Evolutionary conservation across 53 echinoderm and acorn worm genomes (phyloP).

Genomic region (Holothuria leucospilota): DNA sequence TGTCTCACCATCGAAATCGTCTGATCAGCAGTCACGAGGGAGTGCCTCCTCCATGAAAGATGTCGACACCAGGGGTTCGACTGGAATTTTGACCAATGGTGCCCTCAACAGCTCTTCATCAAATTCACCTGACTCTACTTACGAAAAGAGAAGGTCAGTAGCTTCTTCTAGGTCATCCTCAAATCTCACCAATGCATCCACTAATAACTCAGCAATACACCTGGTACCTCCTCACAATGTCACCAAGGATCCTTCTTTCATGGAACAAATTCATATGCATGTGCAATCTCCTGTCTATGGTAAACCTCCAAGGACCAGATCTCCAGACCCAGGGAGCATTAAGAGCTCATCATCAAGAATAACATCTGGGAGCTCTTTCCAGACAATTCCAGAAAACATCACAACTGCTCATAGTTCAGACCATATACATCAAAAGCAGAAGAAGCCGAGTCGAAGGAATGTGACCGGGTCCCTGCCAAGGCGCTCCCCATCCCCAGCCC

Average conservation of each 20-base stretch:
- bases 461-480: constrained; percentile 61
- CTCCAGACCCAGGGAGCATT: constrained; percentile 68
- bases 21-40: constrained; percentile 71
- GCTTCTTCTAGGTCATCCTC: constrained; percentile 96
- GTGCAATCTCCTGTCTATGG: constrained; percentile 70
- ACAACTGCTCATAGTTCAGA: constrained; percentile 84
- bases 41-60: constrained; percentile 87
- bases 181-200: constrained; percentile 86
- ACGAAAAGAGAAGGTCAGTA: constrained; percentile 88
- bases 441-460: constrained; percentile 47
- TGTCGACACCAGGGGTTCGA: constrained; percentile 75
- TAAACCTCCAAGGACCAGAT: constrained; percentile 58
- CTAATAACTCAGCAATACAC: constrained; percentile 78
- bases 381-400: constrained; percentile 96
- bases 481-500: constrained; percentile 83
- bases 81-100: constrained; percentile 82
- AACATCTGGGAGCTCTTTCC: constrained; percentile 90
- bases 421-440: constrained; percentile 69
- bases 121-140: constrained; percentile 95
- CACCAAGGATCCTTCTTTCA: constrained; percentile 75
- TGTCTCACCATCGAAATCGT: constrained; percentile 73
- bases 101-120: constrained; percentile 91
- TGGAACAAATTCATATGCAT: constrained; percentile 90
- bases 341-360: constrained; percentile 69
- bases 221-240: constrained; percentile 66